Percentiles rank a stretch among this genome's conserved stretches.
Evolutionary conservation across 2,797 vertebrate species (phyloP).

Genomic region (Momotus momota): DNA sequence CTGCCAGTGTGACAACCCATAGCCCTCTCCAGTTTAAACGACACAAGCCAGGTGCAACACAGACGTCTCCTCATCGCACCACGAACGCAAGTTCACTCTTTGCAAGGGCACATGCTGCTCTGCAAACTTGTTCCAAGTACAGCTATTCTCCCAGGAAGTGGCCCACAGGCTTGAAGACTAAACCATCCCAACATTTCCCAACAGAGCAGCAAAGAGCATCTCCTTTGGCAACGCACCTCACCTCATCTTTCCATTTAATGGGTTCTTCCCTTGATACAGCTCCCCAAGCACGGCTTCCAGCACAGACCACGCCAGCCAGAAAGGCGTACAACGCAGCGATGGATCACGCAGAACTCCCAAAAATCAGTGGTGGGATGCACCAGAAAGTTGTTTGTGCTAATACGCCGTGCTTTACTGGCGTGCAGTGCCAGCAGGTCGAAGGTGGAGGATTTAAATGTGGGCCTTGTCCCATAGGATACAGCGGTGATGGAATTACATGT

Average conservation of each 20-base stretch:
- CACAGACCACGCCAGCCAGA: background rate
- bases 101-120: background rate
- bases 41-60: background rate
- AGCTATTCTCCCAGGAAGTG: background rate
- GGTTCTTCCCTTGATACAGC: slow-evolving; percentile 62
- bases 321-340: background rate
- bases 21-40: background rate
- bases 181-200: slow-evolving; percentile 42
- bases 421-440: slow-evolving; percentile 60
- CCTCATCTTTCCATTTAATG: slow-evolving; percentile 22
- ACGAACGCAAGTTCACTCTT: background rate
- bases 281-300: background rate
- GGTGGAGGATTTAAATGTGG: slow-evolving; percentile 74
- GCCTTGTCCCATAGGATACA: slow-evolving; percentile 82
- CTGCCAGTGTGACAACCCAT: background rate
- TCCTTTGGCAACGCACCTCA: background rate
- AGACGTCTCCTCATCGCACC: rapidly evolving
- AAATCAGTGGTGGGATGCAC: background rate
- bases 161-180: background rate
- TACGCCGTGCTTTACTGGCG: slow-evolving; percentile 75
- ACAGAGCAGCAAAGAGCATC: slow-evolving; percentile 2
- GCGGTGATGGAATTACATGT: slow-evolving; percentile 78
- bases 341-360: background rate
- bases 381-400: slow-evolving; percentile 41
- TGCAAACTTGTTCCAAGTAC: background rate